Evolutionary conservation across 1,140 invertebrate genomes (phyloP), one percentile per base, ranked within the genome.

Genomic region (Heliconius hermathena): DNA sequence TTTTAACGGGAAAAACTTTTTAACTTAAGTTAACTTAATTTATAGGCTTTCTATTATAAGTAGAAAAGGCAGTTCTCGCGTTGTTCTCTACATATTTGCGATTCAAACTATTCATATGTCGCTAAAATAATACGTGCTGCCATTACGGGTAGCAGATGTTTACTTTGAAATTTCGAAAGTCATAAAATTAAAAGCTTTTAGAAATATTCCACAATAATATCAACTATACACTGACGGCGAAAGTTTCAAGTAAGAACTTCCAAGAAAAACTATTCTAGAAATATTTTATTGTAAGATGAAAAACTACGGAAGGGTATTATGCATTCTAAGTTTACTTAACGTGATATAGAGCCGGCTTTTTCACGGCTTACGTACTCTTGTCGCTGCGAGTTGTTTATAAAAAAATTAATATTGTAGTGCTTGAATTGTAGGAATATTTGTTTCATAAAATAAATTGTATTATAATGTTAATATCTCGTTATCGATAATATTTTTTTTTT

Each of bases 101-200:
- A 66, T 66, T 29, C 26, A 26, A 11, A 29, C 60, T 13, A 13
- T 66, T 6, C 26, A 29, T 13, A 9, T 66, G 26, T 16, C 60
- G 13, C 26, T 66, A 66, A 29, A 66, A 66, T 26, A 66, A 29
- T 66, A 66, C 1, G 60, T 11, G 2, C 57, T 22, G n/a, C n/a
- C n/a, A 60, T 60, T 13, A n/a, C 57, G 22, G 8, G 13, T 26
- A 66, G 60, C 26, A 66, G 26, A 66, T 16, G 60, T 66, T 66
- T 66, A 26, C 22, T 66, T 66, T 0, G 5, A 26, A 26, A 66
- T 60, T 66, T 66, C 13, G 26, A 66, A 29, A 22, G 60, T 66
- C 60, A 29, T 66, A 66, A 66, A 66, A 66, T 22, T 29, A 66
- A 66, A 66, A 66, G 60, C 60, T 66, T 66, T 66, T 29, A 29